Conservation (phyloP, 2,113 vertebrate genomes). For the Phalacrocorax aristotelis region DNA sequence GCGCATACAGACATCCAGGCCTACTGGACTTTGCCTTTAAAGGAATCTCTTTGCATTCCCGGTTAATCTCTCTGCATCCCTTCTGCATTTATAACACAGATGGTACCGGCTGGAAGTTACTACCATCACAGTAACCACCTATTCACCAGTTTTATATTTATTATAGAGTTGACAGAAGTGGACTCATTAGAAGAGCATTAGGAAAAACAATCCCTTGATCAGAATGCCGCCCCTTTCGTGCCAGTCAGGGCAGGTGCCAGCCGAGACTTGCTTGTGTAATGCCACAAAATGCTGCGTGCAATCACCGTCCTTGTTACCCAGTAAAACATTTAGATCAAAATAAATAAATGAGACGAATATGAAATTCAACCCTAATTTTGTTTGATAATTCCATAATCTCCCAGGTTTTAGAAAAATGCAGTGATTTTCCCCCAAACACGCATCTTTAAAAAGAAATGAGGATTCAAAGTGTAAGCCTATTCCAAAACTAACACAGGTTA, state of each 20-base stretch:
- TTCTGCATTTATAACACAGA: neutral
- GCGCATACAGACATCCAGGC: neutral
- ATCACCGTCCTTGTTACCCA: neutral
- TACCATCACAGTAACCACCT: neutral
- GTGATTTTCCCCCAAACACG: neutral
- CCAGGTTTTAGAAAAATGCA: neutral
- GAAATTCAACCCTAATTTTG: neutral
- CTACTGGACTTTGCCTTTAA: neutral
- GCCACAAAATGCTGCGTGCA: neutral
- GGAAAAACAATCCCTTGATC: neutral
- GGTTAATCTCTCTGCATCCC: neutral
- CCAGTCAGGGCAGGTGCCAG: neutral
- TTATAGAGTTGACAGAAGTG: neutral
- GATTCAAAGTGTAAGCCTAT: neutral
- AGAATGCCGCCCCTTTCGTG: neutral
- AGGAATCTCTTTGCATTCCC: neutral
- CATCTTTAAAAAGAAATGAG: neutral
- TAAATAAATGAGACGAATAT: neutral
- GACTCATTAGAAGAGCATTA: neutral
- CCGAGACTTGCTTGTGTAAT: neutral
- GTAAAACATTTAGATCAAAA: neutral
- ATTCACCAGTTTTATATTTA: neutral
- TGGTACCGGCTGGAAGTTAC: neutral
- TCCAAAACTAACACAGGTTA: neutral
- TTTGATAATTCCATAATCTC: neutral